Evolutionary conservation across 2,113 vertebrate species (phyloP), one percentile per base, ranked within the genome.

Genomic region (Tauraco erythrolophus): DNA sequence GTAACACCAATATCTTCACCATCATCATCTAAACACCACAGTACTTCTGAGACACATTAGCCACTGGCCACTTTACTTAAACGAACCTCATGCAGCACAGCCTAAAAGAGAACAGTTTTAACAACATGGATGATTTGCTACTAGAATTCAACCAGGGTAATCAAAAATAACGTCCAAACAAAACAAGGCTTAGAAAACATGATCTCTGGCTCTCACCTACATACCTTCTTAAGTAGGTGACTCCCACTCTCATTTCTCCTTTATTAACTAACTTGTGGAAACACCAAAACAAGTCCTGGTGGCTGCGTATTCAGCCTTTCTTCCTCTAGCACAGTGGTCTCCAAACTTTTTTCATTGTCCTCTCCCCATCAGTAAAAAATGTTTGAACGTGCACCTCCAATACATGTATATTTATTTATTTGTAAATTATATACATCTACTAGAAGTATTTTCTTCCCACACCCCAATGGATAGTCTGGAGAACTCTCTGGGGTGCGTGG

Each of bases 151-250:
- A 79, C 43, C 51, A 84, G 39, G 35, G 35, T 23, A 71, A 84
- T 74, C 93, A 88, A 74, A 94, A 95, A 70, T 6, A 54, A 54
- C 28, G 87, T 60, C 53, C 51, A 84, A 95, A n/a, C n/a, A n/a
- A 94, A 92, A 51, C 30, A 82, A 79, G 65, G 51, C 48, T 89
- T 68, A 75, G 72, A 84, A 93, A 91, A 91, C 45, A 69, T 4
- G 11, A 80, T 70, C 48, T 85, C 69, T 88, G 65, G 65, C 89
- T 85, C 51, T 85, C 57, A 94, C 61, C 77, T 82, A 43, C 4
- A 1, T 12, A 48, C 19, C 37, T 57, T 65, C 77, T 72, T 33
- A 85, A 91, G 43, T 12, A 62, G 46, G 69, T 50, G 21, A 84
- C 45, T 93, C 82, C 75, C 76, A 90, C 60, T 10, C 64, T 85